Evolutionary conservation across 2,113 vertebrate genomes (phyloP), one percentile per base, ranked within the genome.

Genomic region (Rhizomys pruinosus): DNA sequence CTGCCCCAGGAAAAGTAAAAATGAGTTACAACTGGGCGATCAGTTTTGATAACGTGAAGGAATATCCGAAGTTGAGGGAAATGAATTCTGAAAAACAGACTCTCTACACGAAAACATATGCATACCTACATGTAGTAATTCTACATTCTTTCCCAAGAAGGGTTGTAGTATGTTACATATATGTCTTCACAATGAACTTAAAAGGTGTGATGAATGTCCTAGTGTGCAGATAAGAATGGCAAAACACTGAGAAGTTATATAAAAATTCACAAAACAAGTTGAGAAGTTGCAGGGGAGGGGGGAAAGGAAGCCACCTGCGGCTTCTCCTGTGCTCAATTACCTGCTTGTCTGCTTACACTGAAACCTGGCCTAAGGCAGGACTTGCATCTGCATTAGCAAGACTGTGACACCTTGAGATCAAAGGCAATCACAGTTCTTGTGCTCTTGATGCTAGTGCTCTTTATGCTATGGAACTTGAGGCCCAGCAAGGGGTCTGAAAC

Each of bases 31-130:
- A 47, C 85, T 76, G 37, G 72, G 68, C n/a, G 42, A 1, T 32
- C 0, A 57, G 25, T 72, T n/a, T 77, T 80, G 32, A 59, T 63
- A 55, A 44, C 47, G 44, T 7, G 3, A 39, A 71, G 61, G 10
- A 78, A 7, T 63, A 55, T 25, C 27, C 85, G 22, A 80, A 84
- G 37, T 42, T 85, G 96, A 87, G 84, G 8, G 39, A 85, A 87
- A 84, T 74, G 22, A 69, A 66, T 9, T 11, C 12, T 44, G 55
- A 20, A 17, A 84, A 0, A 20, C 34, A 64, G 17, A 2, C n/a
- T 82, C 93, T 77, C 73, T 20, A 84, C 44, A 34, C 1, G 3
- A 64, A 89, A 89, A 76, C 42, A 64, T 1, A 71, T 76, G 27
- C 4, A n/a, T 13, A 29, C 11, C 12, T 13, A 27, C 7, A 64